Evolutionary conservation across 2,888 invertebrate genomes (phyloP).

Genomic region (Muscina levida): DNA sequence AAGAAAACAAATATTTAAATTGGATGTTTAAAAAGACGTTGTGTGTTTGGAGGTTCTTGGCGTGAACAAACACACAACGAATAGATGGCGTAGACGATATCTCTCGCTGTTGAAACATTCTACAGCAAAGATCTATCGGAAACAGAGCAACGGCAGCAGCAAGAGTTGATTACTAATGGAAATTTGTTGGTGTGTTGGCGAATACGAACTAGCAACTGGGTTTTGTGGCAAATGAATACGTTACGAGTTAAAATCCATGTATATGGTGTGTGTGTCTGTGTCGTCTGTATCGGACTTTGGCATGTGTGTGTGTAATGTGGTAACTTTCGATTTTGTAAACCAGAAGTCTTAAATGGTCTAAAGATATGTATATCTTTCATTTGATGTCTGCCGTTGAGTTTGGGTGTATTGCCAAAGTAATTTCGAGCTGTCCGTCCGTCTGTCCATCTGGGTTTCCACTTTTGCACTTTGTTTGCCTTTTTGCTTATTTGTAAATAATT

Average conservation of each 20-base stretch:
- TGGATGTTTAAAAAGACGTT: slow-evolving; percentile 21
- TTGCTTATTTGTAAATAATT: slow-evolving; percentile 43
- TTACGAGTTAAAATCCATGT: slow-evolving; percentile 1
- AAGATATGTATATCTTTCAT: slow-evolving; percentile 3
- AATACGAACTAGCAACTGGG: slow-evolving; percentile 16
- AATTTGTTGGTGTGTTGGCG: slow-evolving; percentile 27
- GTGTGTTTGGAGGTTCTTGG: neutral
- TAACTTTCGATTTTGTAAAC: slow-evolving; percentile 64
- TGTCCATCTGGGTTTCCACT: slow-evolving; percentile 6
- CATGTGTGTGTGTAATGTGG: slow-evolving; percentile 35
- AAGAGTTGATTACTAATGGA: neutral
- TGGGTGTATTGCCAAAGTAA: slow-evolving; percentile 58
- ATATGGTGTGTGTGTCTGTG: slow-evolving; percentile 22
- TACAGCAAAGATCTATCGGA: slow-evolving; percentile 8
- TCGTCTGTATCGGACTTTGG: too few relatives aligned
- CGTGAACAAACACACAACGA: slow-evolving; percentile 2
- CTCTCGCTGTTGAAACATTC: slow-evolving; percentile 11
- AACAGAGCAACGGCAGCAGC: neutral
- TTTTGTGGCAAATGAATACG: neutral
- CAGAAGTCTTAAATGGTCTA: slow-evolving; percentile 51
- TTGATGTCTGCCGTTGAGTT: slow-evolving; percentile 35
- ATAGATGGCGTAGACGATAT: neutral
- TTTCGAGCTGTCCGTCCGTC: slow-evolving; percentile 21
- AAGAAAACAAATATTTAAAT: slow-evolving; percentile 9
- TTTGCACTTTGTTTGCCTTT: slow-evolving; percentile 35